Base-by-base conservation (phyloP, 1,140 invertebrate species). In the Hylaeus anthracinus region DNA sequence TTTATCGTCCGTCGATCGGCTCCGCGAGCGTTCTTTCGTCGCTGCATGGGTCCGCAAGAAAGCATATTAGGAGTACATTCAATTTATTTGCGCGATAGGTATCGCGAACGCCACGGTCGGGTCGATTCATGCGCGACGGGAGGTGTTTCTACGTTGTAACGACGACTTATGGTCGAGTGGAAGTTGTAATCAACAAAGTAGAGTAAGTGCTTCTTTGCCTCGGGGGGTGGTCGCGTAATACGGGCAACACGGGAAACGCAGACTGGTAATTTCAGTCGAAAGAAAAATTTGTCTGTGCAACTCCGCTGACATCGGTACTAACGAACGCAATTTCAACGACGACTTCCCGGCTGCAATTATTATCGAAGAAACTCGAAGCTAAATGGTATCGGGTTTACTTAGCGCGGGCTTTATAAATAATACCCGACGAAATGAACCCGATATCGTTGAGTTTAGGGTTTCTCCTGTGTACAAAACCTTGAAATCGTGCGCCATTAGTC, bases 1-100 rank as follows among this genome's bases (percentile, higher is more conserved):
- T 86, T 86, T 86, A 85, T 85, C 83, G 70, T 74, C 63, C 73
- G 67, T 74, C 73, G 84, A 85, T 75, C 83, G 73, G 70, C 12
- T 37, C 26, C 43, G n/a, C 43, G 15, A 43, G 26, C 6, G 41
- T 55, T 72, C 51, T 26, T 26, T n/a, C 26, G 60, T 14, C 1
- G 26, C 45, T 12, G 14, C 41, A 39, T 37, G 48, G 51, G 53
- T 26, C 10, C 48, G 9, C 39, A 71, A 70, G 70, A 69, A 80
- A 80, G 5, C 53, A n/a, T 67, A 75, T 80, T 78, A 82, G 39
- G 55, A 61, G 66, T 60, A 70, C 66, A 74, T 77, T 70, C 65
- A 70, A 77, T 77, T 43, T 71, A 78, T 71, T 61, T 10, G 39
- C 39, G 48, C 4, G 48, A 71, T 78, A 71, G 63, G 56, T 51